Percentiles rank a stretch among this genome's conserved stretches.
Evolutionary conservation across 2,797 vertebrate genomes (phyloP).

Genomic region (Typhlichthys eigenmanni): DNA sequence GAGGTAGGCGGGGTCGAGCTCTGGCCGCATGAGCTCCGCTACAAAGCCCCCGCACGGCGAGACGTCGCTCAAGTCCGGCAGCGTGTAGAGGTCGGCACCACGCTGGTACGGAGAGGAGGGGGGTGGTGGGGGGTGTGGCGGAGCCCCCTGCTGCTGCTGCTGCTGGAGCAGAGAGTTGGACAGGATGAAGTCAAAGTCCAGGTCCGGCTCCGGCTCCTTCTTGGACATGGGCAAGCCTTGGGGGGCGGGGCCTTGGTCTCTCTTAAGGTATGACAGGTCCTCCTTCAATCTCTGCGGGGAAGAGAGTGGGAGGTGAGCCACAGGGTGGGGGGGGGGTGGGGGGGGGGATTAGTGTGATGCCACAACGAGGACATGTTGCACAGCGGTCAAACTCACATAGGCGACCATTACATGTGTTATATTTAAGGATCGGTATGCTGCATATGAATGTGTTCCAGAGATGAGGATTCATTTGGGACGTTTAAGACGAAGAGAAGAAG

Average conservation of each 20-base stretch:
- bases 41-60: constrained; percentile 95
- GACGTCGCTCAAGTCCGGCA: constrained; percentile 92
- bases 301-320: constrained; percentile 11
- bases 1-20: constrained; percentile 93
- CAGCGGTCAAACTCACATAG: too few relatives aligned
- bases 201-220: constrained; percentile 85
- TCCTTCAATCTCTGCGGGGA: constrained; percentile 90
- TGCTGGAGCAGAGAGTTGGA: constrained; percentile 91
- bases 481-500: too few relatives aligned
- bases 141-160: constrained; percentile 77
- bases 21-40: constrained; percentile 93
- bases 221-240: constrained; percentile 76
- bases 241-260: constrained; percentile 67
- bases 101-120: constrained; percentile 74
- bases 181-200: constrained; percentile 96
- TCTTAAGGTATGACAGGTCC: constrained; percentile 89
- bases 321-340: too few relatives aligned
- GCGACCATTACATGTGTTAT: too few relatives aligned
- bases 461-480: too few relatives aligned
- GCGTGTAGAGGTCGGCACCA: constrained; percentile 78
- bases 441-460: too few relatives aligned
- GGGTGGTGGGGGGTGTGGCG: constrained; percentile 83
- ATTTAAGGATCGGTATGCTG: too few relatives aligned
- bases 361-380: too few relatives aligned
- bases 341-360: too few relatives aligned